Evolutionary conservation across 2,888 invertebrate species (phyloP), one percentile per base, ranked within the genome.

Genomic region (Zhuqinia jingwanae): DNA sequence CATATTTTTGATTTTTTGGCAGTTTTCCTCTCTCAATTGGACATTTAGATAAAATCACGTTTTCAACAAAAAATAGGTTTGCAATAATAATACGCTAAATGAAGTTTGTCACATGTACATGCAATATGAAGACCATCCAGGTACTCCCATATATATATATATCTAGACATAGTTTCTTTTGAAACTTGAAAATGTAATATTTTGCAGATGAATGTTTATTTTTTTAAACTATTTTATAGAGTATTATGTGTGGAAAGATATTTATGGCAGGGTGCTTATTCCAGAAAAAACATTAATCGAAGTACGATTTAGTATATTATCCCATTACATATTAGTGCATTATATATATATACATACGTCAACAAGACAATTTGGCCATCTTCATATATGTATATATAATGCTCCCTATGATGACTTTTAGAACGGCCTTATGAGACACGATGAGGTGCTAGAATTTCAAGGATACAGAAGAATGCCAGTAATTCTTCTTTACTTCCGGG

Each of bases 181-280:
- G 15, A 2, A 53, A 17, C 2, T 17, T 53, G 53, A 3, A 53
- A 53, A 53, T 53, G 53, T 17, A 47, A 47, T 11, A 13, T 47
- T 47, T 47, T 47, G n/a, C n/a, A n/a, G n/a, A n/a, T n/a, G n/a
- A n/a, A n/a, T n/a, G n/a, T 15, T 60, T 20, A 22, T 20, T 58
- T 20, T 17, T 50, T 58, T 60, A 20, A n/a, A 3, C 11, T 20
- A 20, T n/a, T 56, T 20, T 50, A 13, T 17, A 27, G 88, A 88
- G 65, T 86, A 76, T 27, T 88, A 88, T 42, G 63, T 88, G 0
- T 88, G 88, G 88, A 81, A 83, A 65, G 86, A 88, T 45, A 86
- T 88, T 79, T 83, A 75, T 27, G 88, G 88, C 5, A 50, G 79
- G 8, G 65, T 78, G 0, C 45, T 88, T 0, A 30, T 53, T 70